A percentile compares a stretch with the other conserved stretches of the same genome.
Evolutionary conservation across 2,888 invertebrate genomes (phyloP).

Genomic region (Anorthoa munda): DNA sequence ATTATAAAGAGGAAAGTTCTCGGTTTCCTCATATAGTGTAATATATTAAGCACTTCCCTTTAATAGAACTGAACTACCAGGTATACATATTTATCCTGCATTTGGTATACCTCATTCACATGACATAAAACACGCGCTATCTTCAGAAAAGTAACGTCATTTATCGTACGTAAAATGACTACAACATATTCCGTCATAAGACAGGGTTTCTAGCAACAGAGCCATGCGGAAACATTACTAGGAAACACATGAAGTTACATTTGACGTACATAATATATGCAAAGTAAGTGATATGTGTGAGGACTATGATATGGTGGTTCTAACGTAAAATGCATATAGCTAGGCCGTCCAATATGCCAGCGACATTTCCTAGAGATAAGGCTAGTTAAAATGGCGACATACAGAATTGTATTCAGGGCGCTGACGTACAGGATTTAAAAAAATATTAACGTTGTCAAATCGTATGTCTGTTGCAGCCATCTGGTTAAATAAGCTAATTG

Average conservation of each 20-base stretch:
- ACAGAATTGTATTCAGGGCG: conserved; percentile 1
- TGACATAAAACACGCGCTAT: neutral
- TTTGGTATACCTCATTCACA: neutral
- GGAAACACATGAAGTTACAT: conserved; percentile 1
- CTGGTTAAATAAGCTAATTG: no score
- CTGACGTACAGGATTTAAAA: neutral
- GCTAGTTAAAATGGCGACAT: conserved; percentile 4
- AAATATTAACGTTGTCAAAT: no score
- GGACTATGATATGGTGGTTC: neutral
- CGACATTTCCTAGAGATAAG: conserved; percentile 36
- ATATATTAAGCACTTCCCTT: no score
- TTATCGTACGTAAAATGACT: neutral
- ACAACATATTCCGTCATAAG: neutral
- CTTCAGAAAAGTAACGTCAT: neutral
- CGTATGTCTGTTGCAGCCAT: no score
- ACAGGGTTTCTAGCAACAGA: neutral
- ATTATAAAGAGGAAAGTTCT: no score
- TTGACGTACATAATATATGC: conserved; percentile 20
- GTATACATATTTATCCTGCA: neutral
- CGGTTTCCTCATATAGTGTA: no score
- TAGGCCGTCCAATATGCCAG: conserved; percentile 47
- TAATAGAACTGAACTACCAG: no score
- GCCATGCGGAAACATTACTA: conserved; percentile 10
- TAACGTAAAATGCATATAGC: conserved; percentile 26
- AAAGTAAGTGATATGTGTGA: conserved; percentile 36